Evolutionary conservation across 2,113 vertebrate species (phyloP).

Genomic region (Bufo bufo): DNA sequence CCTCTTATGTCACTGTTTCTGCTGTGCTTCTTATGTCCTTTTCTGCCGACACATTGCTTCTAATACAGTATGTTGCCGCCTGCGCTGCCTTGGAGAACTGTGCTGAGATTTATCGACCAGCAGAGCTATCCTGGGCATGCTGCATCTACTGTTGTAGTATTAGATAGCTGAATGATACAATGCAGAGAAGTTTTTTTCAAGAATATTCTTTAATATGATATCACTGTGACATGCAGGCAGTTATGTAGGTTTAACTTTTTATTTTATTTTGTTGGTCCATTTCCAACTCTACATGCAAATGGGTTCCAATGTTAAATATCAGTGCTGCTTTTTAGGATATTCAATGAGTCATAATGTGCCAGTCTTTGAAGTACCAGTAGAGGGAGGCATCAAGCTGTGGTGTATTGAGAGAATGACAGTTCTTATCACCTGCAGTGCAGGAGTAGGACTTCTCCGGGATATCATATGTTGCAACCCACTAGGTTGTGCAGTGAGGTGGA

Average conservation of each 20-base stretch:
- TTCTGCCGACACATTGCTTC: constrained; percentile 42
- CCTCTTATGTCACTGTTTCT: not conserved
- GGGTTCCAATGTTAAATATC: not conserved
- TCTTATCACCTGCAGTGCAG: constrained; percentile 59
- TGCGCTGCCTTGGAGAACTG: constrained; percentile 38
- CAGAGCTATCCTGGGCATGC: not conserved
- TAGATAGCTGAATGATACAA: not conserved
- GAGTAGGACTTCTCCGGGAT: constrained; percentile 51
- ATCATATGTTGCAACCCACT: constrained; percentile 52
- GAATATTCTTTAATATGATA: not conserved
- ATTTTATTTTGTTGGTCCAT: not conserved
- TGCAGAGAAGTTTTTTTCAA: constrained; percentile 34
- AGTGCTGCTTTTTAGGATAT: constrained; percentile 34
- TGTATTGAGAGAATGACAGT: constrained; percentile 44
- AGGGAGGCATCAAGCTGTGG: constrained; percentile 54
- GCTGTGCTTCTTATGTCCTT: constrained; percentile 16
- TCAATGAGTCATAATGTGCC: constrained; percentile 27
- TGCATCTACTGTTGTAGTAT: not conserved
- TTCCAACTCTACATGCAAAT: not conserved
- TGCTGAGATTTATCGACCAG: constrained; percentile 36
- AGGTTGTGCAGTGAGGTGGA: constrained; percentile 47
- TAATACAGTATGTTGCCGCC: constrained; percentile 27
- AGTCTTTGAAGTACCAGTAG: constrained; percentile 45
- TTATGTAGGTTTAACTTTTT: constrained; percentile 8
- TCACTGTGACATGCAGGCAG: not conserved